Evolutionary conservation across 2,113 vertebrate genomes (phyloP).

Genomic region (Abramis brama): DNA sequence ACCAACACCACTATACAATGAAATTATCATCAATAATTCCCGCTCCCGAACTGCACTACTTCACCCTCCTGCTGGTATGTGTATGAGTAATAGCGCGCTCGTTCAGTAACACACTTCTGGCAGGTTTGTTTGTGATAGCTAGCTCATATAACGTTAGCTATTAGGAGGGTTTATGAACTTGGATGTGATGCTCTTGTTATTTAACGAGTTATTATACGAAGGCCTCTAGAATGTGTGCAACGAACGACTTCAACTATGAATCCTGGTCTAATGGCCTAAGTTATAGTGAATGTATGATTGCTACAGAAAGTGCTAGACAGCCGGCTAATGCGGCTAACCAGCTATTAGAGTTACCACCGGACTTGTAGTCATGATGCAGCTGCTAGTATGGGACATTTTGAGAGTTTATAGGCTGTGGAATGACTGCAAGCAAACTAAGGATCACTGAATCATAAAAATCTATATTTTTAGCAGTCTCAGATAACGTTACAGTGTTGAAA

Average conservation of each 20-base stretch:
- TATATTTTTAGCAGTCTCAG: neutral
- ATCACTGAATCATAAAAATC: neutral
- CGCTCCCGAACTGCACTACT: constrained; percentile 67
- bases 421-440: neutral
- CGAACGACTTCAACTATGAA: neutral
- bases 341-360: constrained; percentile 11
- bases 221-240: neutral
- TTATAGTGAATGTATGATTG: neutral
- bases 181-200: constrained; percentile 22
- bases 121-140: constrained; percentile 55
- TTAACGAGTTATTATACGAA: neutral
- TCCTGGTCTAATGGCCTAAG: neutral
- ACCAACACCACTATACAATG: constrained; percentile 75
- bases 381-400: neutral
- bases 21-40: constrained; percentile 72
- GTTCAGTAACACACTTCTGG: constrained; percentile 47
- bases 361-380: neutral
- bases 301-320: constrained; percentile 37
- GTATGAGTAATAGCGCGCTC: neutral
- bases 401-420: neutral
- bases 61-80: constrained; percentile 77
- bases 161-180: neutral
- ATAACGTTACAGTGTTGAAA: neutral
- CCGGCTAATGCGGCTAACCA: constrained; percentile 35
- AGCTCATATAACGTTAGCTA: constrained; percentile 30